Evolutionary conservation across 2,113 vertebrate species (phyloP).

Genomic region (Atherinomorus stipes): DNA sequence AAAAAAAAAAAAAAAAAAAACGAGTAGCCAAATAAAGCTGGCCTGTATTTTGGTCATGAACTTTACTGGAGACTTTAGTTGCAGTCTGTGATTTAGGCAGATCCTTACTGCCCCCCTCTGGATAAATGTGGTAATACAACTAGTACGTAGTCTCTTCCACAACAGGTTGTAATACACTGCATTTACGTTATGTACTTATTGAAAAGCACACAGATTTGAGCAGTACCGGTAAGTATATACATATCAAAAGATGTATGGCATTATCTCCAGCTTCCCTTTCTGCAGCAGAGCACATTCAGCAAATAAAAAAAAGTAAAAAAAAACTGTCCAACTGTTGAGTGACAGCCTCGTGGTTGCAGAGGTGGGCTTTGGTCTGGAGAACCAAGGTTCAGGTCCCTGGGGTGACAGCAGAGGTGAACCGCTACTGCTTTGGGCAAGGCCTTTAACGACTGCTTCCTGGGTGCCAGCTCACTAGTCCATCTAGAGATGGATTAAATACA

Average conservation of each 20-base stretch:
- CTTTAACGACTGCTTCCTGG: too few species aligned
- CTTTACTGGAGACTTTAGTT: not conserved
- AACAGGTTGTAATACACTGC: not conserved
- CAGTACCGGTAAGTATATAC: not conserved
- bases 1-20: not conserved
- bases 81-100: not conserved
- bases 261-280: not conserved
- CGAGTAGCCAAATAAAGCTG: not conserved
- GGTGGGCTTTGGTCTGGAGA: too few species aligned
- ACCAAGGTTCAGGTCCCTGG: too few species aligned
- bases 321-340: too few species aligned
- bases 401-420: too few species aligned
- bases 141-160: not conserved
- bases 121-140: slow-evolving; percentile 31
- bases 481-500: too few species aligned
- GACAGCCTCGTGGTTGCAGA: too few species aligned
- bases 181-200: slow-evolving; percentile 1
- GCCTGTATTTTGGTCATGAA: not conserved
- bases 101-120: slow-evolving; percentile 41
- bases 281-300: too few species aligned
- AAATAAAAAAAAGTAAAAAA: too few species aligned
- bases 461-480: too few species aligned
- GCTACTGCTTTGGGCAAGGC: too few species aligned
- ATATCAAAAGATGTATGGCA: not conserved
- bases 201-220: not conserved